Percentiles rank a stretch among this genome's conserved stretches.
These are phyloP conservation scores for Ovis aries DNA, from an alignment of 2,113 vertebrate species.

Conservation along the genomic window ARS-UI_Ramb_v3.0 NC_056071.1:58677501-58678000, in stretches of 20 bases:
- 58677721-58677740: neutral
- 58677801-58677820: neutral
- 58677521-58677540: neutral
- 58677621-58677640: neutral
- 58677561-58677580: accelerated
- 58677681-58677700: neutral
- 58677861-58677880: accelerated
- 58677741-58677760: too few relatives aligned
- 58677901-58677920: neutral
- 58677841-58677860: neutral
- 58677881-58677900: neutral
- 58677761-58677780: neutral
- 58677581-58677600: neutral
- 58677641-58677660: neutral
- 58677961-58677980: neutral
- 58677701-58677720: neutral
- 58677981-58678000: neutral
- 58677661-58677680: neutral
- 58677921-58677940: neutral
- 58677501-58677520: neutral
- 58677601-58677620: neutral
- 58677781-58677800: neutral
- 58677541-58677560: accelerated
- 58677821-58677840: too few relatives aligned
- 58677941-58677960: too few relatives aligned